phyloP scores from a whole-genome alignment of 1,140 invertebrate genomes.

The Drosophila orena region DNA sequence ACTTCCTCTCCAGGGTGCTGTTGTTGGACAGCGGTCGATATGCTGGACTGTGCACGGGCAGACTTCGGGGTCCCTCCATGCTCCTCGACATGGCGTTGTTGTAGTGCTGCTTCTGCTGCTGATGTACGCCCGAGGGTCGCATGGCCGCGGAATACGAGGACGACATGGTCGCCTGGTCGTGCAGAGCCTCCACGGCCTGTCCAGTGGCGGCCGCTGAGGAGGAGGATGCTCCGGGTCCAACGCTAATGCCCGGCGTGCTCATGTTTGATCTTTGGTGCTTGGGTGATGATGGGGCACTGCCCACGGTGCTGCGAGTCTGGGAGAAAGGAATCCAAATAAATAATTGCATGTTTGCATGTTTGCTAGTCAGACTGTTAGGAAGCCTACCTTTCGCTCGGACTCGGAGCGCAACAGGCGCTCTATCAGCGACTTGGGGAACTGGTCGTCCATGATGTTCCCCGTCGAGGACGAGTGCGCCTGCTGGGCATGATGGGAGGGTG shows the following conservation, averaged over 20 bases:
- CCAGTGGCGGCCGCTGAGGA: conserved; percentile 44
- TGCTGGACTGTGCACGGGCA: conserved; percentile 85
- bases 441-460: conserved; percentile 85
- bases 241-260: conserved; percentile 80
- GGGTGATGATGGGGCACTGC: conserved; percentile 89
- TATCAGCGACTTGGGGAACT: conserved; percentile 88
- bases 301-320: conserved; percentile 84
- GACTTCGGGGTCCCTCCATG: conserved; percentile 86
- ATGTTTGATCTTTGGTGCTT: conserved; percentile 86
- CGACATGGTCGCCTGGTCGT: conserved; percentile 75
- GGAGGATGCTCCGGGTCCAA: conserved; percentile 62
- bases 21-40: conserved; percentile 84
- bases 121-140: conserved; percentile 62
- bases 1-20: conserved; percentile 86
- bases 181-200: conserved; percentile 76
- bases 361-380: no score
- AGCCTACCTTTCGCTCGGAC: conserved; percentile 73
- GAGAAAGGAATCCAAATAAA: no score
- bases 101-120: conserved; percentile 63
- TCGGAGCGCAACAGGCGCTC: conserved; percentile 87
- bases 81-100: conserved; percentile 86
- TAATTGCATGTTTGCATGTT: no score
- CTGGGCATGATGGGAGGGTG: conserved; percentile 81
- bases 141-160: conserved; percentile 72
- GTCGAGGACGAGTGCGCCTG: conserved; percentile 78